These are phyloP conservation scores for Proteles cristata DNA, from an alignment of 2,113 vertebrate genomes.

Conservation along the genomic window DNA sequence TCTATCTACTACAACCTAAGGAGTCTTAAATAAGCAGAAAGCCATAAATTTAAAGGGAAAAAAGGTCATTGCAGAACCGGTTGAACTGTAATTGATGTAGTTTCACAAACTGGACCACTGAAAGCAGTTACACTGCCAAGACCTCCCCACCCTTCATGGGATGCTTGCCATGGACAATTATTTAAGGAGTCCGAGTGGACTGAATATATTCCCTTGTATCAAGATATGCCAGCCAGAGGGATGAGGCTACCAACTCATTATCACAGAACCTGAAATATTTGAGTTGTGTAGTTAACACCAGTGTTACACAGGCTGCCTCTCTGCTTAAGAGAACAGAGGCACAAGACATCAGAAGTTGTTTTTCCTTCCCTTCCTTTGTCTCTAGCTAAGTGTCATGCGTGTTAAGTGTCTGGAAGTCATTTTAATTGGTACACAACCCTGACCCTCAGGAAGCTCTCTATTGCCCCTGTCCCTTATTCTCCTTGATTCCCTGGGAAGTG, in stretches of 20 bases:
- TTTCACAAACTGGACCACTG: not conserved
- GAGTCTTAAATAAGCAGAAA: not conserved
- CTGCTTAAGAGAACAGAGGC: not conserved
- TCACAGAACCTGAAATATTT: not conserved
- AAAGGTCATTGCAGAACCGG: not conserved
- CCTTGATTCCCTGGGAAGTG: not conserved
- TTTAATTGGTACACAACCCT: constrained; percentile 50
- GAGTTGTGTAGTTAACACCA: not conserved
- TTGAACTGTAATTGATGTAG: not conserved
- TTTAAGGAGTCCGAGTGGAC: not conserved
- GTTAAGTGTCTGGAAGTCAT: constrained; percentile 5
- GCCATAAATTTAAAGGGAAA: not conserved
- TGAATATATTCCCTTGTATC: not conserved
- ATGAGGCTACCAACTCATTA: not conserved
- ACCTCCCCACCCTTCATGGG: rapidly evolving
- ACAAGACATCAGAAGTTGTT: not conserved
- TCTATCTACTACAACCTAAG: not conserved
- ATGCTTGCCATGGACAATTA: not conserved
- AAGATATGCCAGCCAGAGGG: not conserved
- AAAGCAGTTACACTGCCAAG: not conserved
- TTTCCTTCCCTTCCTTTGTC: not conserved
- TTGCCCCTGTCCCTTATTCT: not conserved
- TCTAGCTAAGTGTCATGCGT: not conserved
- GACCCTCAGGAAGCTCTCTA: not conserved
- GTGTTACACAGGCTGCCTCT: not conserved